Conservation (phyloP, 2,797 vertebrate species). For the Hyperoplus immaculatus region DNA sequence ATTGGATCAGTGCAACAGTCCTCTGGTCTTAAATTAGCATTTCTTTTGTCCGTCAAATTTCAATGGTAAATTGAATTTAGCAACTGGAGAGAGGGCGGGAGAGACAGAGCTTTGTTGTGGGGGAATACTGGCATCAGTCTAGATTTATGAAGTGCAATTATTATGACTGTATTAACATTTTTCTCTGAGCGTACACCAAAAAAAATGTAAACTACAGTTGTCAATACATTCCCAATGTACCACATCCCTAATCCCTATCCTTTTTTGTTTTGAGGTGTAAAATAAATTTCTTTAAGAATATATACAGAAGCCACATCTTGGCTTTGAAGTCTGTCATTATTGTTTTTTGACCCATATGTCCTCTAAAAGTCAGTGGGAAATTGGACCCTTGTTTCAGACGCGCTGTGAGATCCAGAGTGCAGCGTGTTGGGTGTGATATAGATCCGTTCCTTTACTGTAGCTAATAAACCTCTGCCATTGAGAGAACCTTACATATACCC, state of each 20-base stretch:
- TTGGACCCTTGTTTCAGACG: conserved; percentile 42
- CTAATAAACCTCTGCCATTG: conserved; percentile 2
- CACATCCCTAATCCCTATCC: conserved; percentile 81
- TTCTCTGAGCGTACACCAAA: conserved; percentile 90
- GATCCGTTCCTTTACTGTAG: conserved; percentile 30
- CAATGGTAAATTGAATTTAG: conserved; percentile 87
- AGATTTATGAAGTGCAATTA: conserved; percentile 91
- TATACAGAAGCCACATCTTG: conserved; percentile 80
- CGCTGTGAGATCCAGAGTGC: conserved; percentile 32
- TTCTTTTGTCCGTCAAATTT: conserved; percentile 87
- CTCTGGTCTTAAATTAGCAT: conserved; percentile 85
- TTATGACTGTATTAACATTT: conserved; percentile 89
- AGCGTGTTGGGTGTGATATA: conserved; percentile 24
- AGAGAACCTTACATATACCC: conserved; percentile 16
- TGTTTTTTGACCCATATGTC: conserved; percentile 48
- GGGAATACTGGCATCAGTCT: conserved; percentile 85
- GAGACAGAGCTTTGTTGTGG: conserved; percentile 77
- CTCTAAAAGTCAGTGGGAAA: conserved; percentile 46
- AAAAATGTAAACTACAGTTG: conserved; percentile 88
- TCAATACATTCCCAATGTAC: conserved; percentile 89
- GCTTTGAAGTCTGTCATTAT: conserved; percentile 83
- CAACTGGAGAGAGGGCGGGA: conserved; percentile 74
- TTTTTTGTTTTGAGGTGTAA: conserved; percentile 87
- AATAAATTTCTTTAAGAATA: conserved; percentile 90
- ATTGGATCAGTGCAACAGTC: conserved; percentile 84